Base-by-base conservation (phyloP, 2,888 invertebrate species). In the Nowickia ferox region DNA sequence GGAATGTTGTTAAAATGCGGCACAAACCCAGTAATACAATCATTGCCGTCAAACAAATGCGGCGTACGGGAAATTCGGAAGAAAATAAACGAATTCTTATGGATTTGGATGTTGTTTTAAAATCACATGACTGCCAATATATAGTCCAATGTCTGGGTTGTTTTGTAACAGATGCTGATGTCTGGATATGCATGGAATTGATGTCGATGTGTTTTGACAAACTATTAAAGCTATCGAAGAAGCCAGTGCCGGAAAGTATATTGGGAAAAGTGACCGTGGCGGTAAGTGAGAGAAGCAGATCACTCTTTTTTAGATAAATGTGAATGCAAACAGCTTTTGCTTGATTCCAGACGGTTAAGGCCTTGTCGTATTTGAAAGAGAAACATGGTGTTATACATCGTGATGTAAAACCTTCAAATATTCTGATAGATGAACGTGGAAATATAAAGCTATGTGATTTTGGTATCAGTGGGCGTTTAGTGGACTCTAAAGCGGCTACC, bases 131-230 rank as follows among this genome's bases (percentile, higher is more conserved):
- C 93, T 99, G 99, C 93, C 97, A 97, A 51, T 98, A 97, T 93
- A 99, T 99, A 89, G 99, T 99, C 89, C 96, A 98, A 92, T 99
- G 99, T 93, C 95, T 98, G 90, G 99, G 99, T 57, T 99, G 98
- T 93, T 99, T 99, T 93, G 98, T 99, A 77, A 98, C 98, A 0
- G 97, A 98, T 92, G 96, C 97, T 1, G 98, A 99, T 93, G 99
- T 99, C 0, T 99, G 99, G 98, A 99, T 99, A 91, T 99, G 99
- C 93, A 99, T 99, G 99, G 99, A 99, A 93, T 94, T 99, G 88
- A 99, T 99, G 99, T 96, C 98, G 15, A 98, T 98, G 22, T 99
- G 99, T 93, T 97, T 99, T 92, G 99, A 99, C 93, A 99, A 99
- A 94, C 94, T 99, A 90, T 94, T 99, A 86, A 98, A 98, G 93